A percentile compares a stretch with the other conserved stretches of the same genome.
These are phyloP conservation scores for Ciconia nigra DNA, from an alignment of 2,797 vertebrate genomes.

Conservation along the genomic window DNA sequence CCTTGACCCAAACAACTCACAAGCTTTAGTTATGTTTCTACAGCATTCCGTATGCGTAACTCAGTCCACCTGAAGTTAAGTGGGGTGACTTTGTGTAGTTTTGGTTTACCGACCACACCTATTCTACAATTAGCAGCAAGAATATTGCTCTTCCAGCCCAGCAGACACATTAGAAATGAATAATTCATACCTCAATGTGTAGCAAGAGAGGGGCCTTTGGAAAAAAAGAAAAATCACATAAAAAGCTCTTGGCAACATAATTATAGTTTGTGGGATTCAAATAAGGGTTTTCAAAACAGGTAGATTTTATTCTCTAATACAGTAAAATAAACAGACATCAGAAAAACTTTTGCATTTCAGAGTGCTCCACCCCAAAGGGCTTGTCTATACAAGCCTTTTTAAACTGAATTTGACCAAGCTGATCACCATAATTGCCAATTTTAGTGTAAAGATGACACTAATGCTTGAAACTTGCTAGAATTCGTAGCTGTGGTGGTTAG, in stretches of 20 bases:
- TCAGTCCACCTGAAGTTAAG: constrained; percentile 12
- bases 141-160: constrained; percentile 54
- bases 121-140: constrained; percentile 57
- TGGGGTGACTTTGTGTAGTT: neutral
- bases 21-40: constrained; percentile 32
- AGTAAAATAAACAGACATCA: constrained; percentile 49
- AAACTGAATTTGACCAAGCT: neutral
- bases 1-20: neutral
- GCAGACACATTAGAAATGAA: constrained; percentile 57
- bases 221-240: constrained; percentile 62
- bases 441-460: constrained; percentile 2
- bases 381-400: constrained; percentile 6
- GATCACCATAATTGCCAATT: constrained; percentile 41
- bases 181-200: constrained; percentile 61
- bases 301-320: constrained; percentile 43
- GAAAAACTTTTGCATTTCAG: constrained; percentile 39
- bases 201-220: constrained; percentile 60
- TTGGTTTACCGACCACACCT: constrained; percentile 5
- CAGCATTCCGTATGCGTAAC: neutral
- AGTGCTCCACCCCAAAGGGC: neutral
- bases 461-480: neutral
- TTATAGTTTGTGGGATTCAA: constrained; percentile 50
- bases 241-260: constrained; percentile 61
- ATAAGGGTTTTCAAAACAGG: constrained; percentile 46
- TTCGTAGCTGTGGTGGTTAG: neutral